Conservation (phyloP, 2,888 invertebrate species). For the Folsomia manolachei region DNA sequence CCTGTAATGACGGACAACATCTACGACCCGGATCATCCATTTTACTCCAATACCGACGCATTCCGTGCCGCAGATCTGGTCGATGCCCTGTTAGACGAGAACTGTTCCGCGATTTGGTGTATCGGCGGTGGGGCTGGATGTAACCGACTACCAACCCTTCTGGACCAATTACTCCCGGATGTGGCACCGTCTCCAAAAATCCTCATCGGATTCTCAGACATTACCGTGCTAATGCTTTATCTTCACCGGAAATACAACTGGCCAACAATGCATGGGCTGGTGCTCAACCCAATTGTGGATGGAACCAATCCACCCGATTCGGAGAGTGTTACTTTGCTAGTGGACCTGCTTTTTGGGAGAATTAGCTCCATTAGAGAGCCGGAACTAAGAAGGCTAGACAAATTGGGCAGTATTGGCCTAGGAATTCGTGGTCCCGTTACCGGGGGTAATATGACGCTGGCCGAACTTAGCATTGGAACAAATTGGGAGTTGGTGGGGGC, state of each 20-base stretch:
- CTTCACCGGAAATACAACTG: slow-evolving; percentile 33
- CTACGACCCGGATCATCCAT: no score
- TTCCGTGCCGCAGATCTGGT: slow-evolving; percentile 36
- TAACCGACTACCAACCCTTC: slow-evolving; percentile 19
- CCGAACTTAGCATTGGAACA: slow-evolving; percentile 5
- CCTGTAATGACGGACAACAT: no score
- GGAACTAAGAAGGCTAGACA: slow-evolving; percentile 22
- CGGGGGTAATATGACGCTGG: slow-evolving; percentile 32
- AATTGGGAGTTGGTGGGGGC: not conserved
- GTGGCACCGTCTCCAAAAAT: slow-evolving; percentile 25
- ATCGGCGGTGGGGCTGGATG: slow-evolving; percentile 34
- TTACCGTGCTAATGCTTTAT: slow-evolving; percentile 32
- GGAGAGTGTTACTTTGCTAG: slow-evolving; percentile 14
- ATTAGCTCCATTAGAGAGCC: slow-evolving; percentile 18
- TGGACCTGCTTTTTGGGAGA: slow-evolving; percentile 20
- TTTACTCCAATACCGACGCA: slow-evolving; percentile 39
- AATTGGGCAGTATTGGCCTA: not conserved
- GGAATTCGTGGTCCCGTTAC: slow-evolving; percentile 16
- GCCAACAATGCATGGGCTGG: slow-evolving; percentile 30
- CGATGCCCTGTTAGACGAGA: slow-evolving; percentile 26
- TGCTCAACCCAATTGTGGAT: slow-evolving; percentile 35
- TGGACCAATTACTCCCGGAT: slow-evolving; percentile 26
- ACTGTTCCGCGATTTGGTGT: slow-evolving; percentile 37
- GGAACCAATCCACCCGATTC: slow-evolving; percentile 21
- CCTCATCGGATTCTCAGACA: slow-evolving; percentile 33